These are phyloP conservation scores for Spialia ferax DNA, from an alignment of 2,888 invertebrate genomes.

Conservation along the genomic window DNA sequence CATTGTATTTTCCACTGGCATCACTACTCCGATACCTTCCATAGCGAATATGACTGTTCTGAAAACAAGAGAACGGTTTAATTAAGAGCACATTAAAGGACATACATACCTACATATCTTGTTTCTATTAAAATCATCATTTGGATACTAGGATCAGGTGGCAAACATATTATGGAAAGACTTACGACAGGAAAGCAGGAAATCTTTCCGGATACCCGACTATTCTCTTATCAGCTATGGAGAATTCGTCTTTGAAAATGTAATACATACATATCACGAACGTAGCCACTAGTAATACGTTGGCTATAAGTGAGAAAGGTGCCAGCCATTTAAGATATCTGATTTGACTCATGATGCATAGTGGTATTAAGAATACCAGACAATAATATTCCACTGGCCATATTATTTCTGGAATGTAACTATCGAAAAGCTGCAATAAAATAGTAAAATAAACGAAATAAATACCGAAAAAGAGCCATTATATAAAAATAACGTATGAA, in stretches of 20 bases:
- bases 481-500: too few relatives aligned
- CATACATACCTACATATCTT: too few relatives aligned
- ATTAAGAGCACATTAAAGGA: neutral
- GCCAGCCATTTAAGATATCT: slow-evolving; percentile 93
- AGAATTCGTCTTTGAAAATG: slow-evolving; percentile 87
- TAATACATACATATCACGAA: slow-evolving; percentile 94
- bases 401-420: slow-evolving; percentile 61
- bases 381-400: slow-evolving; percentile 75
- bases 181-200: slow-evolving; percentile 94
- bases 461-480: too few relatives aligned
- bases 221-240: slow-evolving; percentile 78
- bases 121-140: too few relatives aligned
- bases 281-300: slow-evolving; percentile 91
- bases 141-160: too few relatives aligned
- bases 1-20: slow-evolving; percentile 98
- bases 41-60: slow-evolving; percentile 98
- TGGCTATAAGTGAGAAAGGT: slow-evolving; percentile 95
- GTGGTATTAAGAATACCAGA: slow-evolving; percentile 67
- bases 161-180: slow-evolving; percentile 36
- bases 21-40: slow-evolving; percentile 97
- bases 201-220: slow-evolving; percentile 86
- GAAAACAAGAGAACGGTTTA: neutral
- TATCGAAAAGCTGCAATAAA: slow-evolving; percentile 70
- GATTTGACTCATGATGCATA: slow-evolving; percentile 82
- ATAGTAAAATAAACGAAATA: too few relatives aligned